phyloP scores from a whole-genome alignment of 2,113 vertebrate genomes.

The Pica pica region DNA sequence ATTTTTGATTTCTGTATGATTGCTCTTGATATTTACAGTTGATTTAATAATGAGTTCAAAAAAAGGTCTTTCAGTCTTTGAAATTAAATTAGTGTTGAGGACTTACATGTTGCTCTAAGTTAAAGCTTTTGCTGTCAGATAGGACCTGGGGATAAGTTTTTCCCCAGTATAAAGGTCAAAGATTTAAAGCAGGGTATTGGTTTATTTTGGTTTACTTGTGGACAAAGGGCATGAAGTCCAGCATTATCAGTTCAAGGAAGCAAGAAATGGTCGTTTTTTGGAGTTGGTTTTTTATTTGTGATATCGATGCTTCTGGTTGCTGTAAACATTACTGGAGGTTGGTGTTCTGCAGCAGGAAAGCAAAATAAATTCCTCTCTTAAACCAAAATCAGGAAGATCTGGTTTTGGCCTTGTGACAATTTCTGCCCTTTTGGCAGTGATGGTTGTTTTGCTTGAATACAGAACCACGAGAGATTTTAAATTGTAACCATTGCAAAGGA shows the following conservation, averaged over 20 bases:
- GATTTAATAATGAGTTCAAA: neutral
- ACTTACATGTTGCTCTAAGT: neutral
- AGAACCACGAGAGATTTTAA: neutral
- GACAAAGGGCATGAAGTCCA: neutral
- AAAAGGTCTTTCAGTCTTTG: neutral
- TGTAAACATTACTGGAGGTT: neutral
- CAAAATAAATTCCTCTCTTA: neutral
- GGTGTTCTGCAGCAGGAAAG: neutral
- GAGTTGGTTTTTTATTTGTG: neutral
- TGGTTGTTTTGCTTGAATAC: neutral
- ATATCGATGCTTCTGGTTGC: neutral
- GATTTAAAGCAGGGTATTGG: neutral
- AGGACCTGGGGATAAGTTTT: neutral
- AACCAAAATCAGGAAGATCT: neutral
- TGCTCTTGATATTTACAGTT: neutral
- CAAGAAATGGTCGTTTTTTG: neutral
- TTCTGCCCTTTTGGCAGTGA: neutral
- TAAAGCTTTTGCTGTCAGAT: neutral
- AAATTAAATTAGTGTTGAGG: neutral
- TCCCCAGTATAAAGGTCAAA: neutral
- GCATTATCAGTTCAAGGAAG: neutral
- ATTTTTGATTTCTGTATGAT: neutral
- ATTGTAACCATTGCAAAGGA: neutral
- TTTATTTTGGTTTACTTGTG: neutral
- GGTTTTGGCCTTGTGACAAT: neutral